Conservation (phyloP, 2,113 vertebrate genomes). For the Scomber scombrus region DNA sequence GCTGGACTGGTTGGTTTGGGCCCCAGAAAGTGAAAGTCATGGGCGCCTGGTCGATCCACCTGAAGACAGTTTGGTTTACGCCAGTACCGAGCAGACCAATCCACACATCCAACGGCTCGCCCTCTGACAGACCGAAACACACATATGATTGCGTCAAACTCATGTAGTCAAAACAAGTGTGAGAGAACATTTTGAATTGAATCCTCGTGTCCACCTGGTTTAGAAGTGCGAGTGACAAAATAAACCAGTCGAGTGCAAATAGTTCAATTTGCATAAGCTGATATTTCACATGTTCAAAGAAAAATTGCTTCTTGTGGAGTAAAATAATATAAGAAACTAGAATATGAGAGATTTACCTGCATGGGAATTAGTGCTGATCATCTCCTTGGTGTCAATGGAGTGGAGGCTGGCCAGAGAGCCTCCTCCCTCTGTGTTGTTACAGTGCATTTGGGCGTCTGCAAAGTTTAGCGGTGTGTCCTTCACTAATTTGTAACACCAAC, state of each 20-base stretch:
- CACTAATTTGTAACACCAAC: conserved; percentile 89
- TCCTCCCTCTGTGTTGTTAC: conserved; percentile 74
- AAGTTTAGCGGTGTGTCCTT: conserved; percentile 73
- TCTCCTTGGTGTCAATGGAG: conserved; percentile 90
- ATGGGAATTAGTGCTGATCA: conserved; percentile 89
- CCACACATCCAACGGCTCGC: conserved; percentile 86
- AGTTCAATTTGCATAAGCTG: background rate
- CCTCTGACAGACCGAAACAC: conserved; percentile 70
- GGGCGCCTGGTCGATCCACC: conserved; percentile 87
- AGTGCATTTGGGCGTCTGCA: conserved; percentile 74
- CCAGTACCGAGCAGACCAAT: conserved; percentile 86
- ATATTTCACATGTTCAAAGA: background rate
- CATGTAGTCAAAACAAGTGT: background rate
- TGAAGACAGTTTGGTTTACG: conserved; percentile 81
- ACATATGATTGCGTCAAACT: conserved; percentile 5
- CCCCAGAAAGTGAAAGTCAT: conserved; percentile 92
- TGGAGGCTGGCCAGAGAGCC: conserved; percentile 89
- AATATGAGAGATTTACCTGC: conserved; percentile 69
- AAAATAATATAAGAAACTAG: background rate
- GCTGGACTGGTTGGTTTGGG: conserved; percentile 85
- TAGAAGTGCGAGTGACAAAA: background rate
- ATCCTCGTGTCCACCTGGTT: background rate
- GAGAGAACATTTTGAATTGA: background rate
- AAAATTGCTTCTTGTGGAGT: background rate
- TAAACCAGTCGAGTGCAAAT: background rate